Evolutionary conservation across 2,113 vertebrate genomes (phyloP).

Genomic region (Anoura caudifer): DNA sequence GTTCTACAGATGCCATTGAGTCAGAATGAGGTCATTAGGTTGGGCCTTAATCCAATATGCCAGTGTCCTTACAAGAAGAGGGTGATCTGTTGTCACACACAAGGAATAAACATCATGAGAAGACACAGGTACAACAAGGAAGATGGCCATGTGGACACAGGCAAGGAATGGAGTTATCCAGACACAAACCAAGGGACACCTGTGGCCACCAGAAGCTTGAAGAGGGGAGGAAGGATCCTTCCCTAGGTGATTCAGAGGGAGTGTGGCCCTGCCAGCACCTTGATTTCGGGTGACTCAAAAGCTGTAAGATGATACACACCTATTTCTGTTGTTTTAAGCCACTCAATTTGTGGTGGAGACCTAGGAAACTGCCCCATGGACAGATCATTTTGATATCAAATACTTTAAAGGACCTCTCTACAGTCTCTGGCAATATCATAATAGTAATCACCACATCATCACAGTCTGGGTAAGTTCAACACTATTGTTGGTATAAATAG

Average conservation of each 20-base stretch:
- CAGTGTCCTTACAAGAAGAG: background rate
- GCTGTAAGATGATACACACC: background rate
- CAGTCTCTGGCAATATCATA: background rate
- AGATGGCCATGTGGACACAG: too few species aligned
- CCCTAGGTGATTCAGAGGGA: background rate
- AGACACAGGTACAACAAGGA: background rate
- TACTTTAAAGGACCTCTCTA: background rate
- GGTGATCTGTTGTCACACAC: background rate
- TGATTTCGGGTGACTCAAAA: too few species aligned
- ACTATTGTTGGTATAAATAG: background rate
- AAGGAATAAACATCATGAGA: background rate
- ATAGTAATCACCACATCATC: background rate
- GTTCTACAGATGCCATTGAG: background rate
- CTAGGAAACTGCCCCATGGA: background rate
- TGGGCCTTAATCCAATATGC: background rate
- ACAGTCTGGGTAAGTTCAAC: background rate
- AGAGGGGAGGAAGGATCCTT: background rate
- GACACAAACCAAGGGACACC: rapidly evolving
- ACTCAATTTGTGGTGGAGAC: background rate
- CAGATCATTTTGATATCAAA: background rate
- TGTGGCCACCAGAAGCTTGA: too few species aligned
- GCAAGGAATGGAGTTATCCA: background rate
- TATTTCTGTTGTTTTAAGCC: background rate
- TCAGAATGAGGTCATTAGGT: background rate
- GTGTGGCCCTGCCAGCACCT: rapidly evolving